These are phyloP conservation scores for Lasioglossum pauxillum DNA, from an alignment of 2,888 invertebrate species.

Conservation along the genomic window DNA sequence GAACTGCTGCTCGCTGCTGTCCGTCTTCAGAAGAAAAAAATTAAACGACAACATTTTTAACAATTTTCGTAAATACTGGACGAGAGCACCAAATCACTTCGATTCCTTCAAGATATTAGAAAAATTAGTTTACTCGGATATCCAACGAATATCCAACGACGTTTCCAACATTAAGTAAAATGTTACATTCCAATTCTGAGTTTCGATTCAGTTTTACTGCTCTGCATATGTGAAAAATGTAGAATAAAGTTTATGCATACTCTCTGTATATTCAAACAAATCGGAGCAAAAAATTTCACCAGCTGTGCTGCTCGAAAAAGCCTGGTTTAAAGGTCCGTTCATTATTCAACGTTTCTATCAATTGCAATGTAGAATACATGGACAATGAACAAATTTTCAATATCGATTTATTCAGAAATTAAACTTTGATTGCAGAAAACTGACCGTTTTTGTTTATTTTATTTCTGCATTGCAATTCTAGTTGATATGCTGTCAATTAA, in stretches of 20 bases:
- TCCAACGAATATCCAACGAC: no score
- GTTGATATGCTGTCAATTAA: no score
- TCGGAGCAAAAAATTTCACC: not conserved
- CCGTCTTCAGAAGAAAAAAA: not conserved
- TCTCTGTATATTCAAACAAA: not conserved
- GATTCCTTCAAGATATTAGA: no score
- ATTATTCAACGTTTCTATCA: not conserved
- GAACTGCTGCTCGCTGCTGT: constrained; percentile 9
- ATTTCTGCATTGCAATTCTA: no score
- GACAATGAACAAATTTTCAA: not conserved
- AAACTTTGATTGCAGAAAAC: not conserved
- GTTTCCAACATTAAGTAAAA: no score
- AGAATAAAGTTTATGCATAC: not conserved
- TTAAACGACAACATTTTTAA: no score
- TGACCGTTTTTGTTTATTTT: not conserved
- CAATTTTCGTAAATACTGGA: no score
- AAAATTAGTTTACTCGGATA: no score
- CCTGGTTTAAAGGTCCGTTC: not conserved
- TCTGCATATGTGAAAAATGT: not conserved
- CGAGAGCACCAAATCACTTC: no score
- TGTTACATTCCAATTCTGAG: no score
- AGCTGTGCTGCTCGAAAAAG: not conserved
- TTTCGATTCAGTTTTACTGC: no score
- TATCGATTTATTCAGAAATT: not conserved
- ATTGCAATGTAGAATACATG: not conserved